Base-by-base conservation (phyloP, 92 coral and sea anemone genomes). In the Zoanthus solanderi region DNA sequence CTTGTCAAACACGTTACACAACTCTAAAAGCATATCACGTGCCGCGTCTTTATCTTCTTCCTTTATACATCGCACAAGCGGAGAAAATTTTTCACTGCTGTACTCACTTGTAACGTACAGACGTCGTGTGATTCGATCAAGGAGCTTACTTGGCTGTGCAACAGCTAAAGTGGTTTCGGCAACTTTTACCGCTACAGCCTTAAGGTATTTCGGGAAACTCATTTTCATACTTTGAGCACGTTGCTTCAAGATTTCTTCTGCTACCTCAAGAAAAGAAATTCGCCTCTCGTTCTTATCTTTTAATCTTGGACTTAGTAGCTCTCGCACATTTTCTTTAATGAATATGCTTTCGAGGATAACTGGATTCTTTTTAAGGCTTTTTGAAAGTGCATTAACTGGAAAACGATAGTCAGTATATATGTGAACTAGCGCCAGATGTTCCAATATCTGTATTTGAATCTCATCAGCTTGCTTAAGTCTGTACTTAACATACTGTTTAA, bases 51-150 rank as follows among this genome's bases (percentile, higher is more conserved):
- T 83, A n/a, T 86, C 71, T 0, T 34, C 60, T 3, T 92, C 98
- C 16, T 72, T 90, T 84, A 94, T 90, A 73, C 69, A 83, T 1
- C 95, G 87, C 42, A 94, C 91, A 48, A 94, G 93, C 7, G 94
- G 95, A 4, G 98, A 94, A 65, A 92, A 94, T 71, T 94, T 94
- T 75, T 94, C 94, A 75, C 92, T 86, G 66, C 91, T 93, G 77
- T 90, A 94, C 67, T 94, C 98, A 76, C 98, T 94, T 9, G 98
- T 94, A 79, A 94, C 91, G 45, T 89, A 94, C 83, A 94, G 61
- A 54, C 92, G 94, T 58, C 94, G 92, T 14, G 94, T 91, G 17
- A 94, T 90, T 47, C 98, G 95, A 71, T 94, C 94, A 68, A 94
- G 91, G 7, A 74, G 84, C 89, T 90, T 94, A 57, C 94, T 88